Evolutionary conservation across 2,797 vertebrate genomes (phyloP), one percentile per base, ranked within the genome.

Genomic region (Betta splendens): DNA sequence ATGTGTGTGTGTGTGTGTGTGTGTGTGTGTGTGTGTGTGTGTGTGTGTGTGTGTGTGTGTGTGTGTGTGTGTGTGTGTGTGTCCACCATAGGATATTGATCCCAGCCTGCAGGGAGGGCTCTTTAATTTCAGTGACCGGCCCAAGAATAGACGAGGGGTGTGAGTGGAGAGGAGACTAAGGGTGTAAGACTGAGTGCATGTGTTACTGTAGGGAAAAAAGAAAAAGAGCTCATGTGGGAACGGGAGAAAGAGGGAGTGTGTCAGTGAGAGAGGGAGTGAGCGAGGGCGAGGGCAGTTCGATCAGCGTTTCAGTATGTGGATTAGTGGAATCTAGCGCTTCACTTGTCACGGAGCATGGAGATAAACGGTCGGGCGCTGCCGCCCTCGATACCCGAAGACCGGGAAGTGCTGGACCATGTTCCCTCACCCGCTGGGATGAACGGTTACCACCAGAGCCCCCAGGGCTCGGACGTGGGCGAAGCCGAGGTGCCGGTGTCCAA

Each of bases 401-500:
- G 86, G 56, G 94, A 96, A 76, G 77, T 61, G 17, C 64, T 49
- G 4, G 81, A 84, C 33, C 20, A 69, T 3, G 3, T 90, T 11
- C 52, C 38, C 44, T 52, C 38, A 44, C 71, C 68, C 3, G 62
- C 57, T 10, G 79, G 83, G 11, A 11, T 79, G 55, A 89, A 90
- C 5, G 87, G 88, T 43, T 85, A 74, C 67, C 87, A 80, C 51
- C 81, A 80, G 2, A 75, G 74, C 64, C 70, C 80, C 51, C 81
- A 44, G 47, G 79, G 62, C 13, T 78, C 78, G 1, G 76, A 90
- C 2, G 87, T 82, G 29, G 91, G 81, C 0, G 93, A 87, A 45
- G 88, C 93, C 64, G 94, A 97, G 80, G 89, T 94, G 64, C 93
- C 93, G 0, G 93, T 94, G 50, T 96, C 95, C 72, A 97, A 94